Percentiles rank a stretch among this genome's conserved stretches.
These are phyloP conservation scores for Acanthisitta chloris DNA, from an alignment of 2,113 vertebrate genomes.

Conservation along the genomic window DNA sequence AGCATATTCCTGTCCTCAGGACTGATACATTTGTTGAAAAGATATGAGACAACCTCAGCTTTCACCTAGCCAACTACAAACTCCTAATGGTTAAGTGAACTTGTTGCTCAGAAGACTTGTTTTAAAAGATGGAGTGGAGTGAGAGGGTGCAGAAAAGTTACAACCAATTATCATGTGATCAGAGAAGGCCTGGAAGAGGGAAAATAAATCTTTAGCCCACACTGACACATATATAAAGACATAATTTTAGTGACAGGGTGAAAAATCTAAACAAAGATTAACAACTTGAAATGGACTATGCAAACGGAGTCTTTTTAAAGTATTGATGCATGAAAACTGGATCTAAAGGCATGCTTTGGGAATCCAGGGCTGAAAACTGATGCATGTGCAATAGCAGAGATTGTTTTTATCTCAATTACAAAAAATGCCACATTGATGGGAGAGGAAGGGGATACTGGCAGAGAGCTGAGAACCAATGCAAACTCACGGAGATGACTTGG, in stretches of 20 bases:
- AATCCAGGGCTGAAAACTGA: background rate
- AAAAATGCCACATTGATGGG: background rate
- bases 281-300: background rate
- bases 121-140: background rate
- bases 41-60: background rate
- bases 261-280: background rate
- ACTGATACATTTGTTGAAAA: background rate
- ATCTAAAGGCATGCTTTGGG: background rate
- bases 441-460: background rate
- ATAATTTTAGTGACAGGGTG: background rate
- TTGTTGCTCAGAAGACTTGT: background rate
- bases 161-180: background rate
- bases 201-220: background rate
- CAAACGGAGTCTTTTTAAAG: background rate
- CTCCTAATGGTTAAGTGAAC: background rate
- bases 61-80: background rate
- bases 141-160: background rate
- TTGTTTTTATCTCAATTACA: background rate
- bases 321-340: background rate
- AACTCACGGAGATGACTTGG: background rate
- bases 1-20: background rate
- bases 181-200: background rate
- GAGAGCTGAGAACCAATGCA: background rate
- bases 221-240: background rate
- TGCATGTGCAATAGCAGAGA: background rate